Conservation (phyloP, 2,113 vertebrate species). For the Jaculus jaculus region DNA sequence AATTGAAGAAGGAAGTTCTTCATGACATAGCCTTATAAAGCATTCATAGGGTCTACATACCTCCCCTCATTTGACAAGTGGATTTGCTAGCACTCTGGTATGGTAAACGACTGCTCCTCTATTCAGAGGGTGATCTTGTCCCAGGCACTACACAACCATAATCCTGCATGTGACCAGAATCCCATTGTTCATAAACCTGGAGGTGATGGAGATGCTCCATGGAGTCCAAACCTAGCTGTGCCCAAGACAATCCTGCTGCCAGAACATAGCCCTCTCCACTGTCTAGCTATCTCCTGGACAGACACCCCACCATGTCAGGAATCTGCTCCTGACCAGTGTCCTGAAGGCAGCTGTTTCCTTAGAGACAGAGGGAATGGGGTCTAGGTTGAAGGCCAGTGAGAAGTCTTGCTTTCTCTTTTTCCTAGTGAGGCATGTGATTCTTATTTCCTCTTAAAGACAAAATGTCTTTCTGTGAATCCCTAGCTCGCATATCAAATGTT, state of each 20-base stretch:
- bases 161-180: not conserved
- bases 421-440: not conserved
- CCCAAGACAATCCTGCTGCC: rapidly evolving
- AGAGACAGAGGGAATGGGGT: not conserved
- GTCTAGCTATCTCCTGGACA: not conserved
- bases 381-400: not conserved
- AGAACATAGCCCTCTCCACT: rapidly evolving
- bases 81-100: not conserved
- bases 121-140: not conserved
- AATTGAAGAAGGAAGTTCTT: not conserved
- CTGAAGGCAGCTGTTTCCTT: not conserved
- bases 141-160: not conserved
- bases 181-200: not conserved
- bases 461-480: not conserved
- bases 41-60: not conserved
- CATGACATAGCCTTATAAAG: not conserved
- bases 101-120: not conserved
- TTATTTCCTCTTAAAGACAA: not conserved
- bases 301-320: not conserved
- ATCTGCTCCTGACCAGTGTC: not conserved
- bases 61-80: rapidly evolving
- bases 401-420: not conserved
- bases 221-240: too few relatives aligned
- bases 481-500: not conserved
- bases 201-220: too few relatives aligned